Evolutionary conservation across 1,140 invertebrate species (phyloP), one percentile per base, ranked within the genome.

Genomic region (Drosophila albomicans): DNA sequence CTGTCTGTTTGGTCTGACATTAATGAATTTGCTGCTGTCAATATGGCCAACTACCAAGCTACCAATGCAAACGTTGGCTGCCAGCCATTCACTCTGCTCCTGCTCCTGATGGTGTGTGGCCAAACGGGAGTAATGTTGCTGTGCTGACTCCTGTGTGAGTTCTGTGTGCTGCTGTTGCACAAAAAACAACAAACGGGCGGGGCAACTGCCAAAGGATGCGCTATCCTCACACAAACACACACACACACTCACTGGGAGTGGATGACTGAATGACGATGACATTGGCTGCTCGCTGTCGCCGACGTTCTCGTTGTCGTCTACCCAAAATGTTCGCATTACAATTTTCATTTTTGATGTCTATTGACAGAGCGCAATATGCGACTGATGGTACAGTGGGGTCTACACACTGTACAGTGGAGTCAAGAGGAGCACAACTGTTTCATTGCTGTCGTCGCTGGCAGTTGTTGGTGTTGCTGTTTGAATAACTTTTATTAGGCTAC

Each of bases 291-390:
- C 35, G 35, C 10, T 38, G 35, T 38, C 35, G 35, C 10, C 10
- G 35, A 10, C 10, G 10, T 48, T 13, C 32, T 25, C 5, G 8
- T 56, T 20, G 49, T 20, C 69, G 71, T 76, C 79, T 81, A 75
- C 54, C 86, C 86, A 54, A 87, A 88, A 88, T 88, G 68, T 86
- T 88, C 82, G 82, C 62, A 89, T 89, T 89, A 89, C 85, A 89
- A 89, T 89, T 89, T 89, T 89, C 78, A 89, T 89, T 89, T 89
- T 89, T 89, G 86, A 89, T 89, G 85, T 89, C 81, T 86, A 89
- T 89, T 89, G 85, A 89, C 85, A 89, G 58, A 78, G 67, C 61
- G 57, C 59, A 58, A 68, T 65, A 61, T 52, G 78, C 45, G 35
- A 43, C 71, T 59, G 5, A 16, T 13, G 32, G 6, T 32, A 58